These are phyloP conservation scores for Lasioglossum figueresi DNA, from an alignment of 2,888 invertebrate genomes.

Conservation along the genomic window DNA sequence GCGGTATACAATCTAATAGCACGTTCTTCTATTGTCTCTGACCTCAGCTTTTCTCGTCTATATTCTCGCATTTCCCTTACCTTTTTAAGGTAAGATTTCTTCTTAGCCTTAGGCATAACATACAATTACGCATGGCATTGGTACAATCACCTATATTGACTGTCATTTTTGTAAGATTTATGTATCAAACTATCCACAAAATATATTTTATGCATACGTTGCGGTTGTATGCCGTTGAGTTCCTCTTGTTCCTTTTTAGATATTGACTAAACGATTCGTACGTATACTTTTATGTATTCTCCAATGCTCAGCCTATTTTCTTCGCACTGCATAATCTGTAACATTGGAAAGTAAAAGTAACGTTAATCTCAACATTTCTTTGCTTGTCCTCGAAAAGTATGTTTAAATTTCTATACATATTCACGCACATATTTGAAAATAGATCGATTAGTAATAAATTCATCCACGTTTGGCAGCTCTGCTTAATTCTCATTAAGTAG, in stretches of 20 bases:
- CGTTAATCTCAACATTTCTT: neutral
- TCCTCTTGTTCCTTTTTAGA: neutral
- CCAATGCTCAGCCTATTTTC: neutral
- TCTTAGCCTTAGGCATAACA: constrained; percentile 68
- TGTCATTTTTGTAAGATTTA: constrained; percentile 69
- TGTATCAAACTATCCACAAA: constrained; percentile 44
- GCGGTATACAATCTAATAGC: constrained; percentile 77
- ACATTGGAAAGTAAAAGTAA: constrained; percentile 16
- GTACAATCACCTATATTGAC: constrained; percentile 41
- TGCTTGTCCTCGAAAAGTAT: neutral
- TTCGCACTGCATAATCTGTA: constrained; percentile 30
- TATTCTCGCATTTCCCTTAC: constrained; percentile 77
- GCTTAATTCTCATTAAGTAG: neutral
- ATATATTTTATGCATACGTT: constrained; percentile 56
- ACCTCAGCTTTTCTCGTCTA: constrained; percentile 74
- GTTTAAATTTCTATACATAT: neutral
- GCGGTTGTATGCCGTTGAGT: neutral
- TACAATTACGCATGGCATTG: constrained; percentile 47
- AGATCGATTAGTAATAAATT: neutral
- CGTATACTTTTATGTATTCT: constrained; percentile 2
- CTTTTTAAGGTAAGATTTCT: constrained; percentile 71
- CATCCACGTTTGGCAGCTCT: neutral
- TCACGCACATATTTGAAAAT: constrained; percentile 29
- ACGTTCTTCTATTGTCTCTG: constrained; percentile 80
- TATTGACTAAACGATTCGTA: constrained; percentile 15